Base-by-base conservation (phyloP, 2,797 vertebrate genomes). In the Mus spretus region DNA sequence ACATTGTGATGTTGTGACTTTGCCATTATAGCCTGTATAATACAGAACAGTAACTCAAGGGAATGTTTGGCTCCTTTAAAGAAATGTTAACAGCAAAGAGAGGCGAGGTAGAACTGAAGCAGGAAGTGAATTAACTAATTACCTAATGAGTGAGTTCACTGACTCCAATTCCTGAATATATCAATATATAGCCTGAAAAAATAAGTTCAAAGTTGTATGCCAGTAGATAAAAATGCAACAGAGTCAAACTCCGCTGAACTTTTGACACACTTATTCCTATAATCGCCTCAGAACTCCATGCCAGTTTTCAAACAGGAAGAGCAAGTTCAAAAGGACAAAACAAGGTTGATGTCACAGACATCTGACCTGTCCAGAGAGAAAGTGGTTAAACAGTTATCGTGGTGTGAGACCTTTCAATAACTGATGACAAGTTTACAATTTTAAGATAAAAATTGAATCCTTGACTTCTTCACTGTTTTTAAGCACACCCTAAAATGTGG, bases 1-100 rank as follows among this genome's bases (percentile, higher is more conserved):
- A 97, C 96, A 95, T 34, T 96, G 70, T 81, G 95, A 86, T 97
- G 67, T 72, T 95, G 91, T 97, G 89, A 96, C 97, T 97, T 96
- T 96, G 67, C 89, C 90, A 31, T 31, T 28, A 89, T 70, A 86
- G 90, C 80, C 26, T 98, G 78, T 92, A 9, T 53, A 96, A 72
- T 17, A 47, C 84, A 11, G 83, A 97, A 34, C 80, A 63, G 80
- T 37, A 86, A 47, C 3, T 50, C 82, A 7, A 92, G 44, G 53
- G 79, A 89, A 67, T 91, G 90, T 93, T 97, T 98, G 86, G 37
- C 83, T 91, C 37, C 1, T 79, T 78, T 88, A 85, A 86, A 89
- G 55, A 94, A 95, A 87, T 2, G 26, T 82, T 84, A 89, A 80
- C 20, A 85, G 31, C 19, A 85, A 10, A n/a, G 20, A 28, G 79